Evolutionary conservation across 2,113 vertebrate genomes (phyloP).

Genomic region (Aegotheles bennettii): DNA sequence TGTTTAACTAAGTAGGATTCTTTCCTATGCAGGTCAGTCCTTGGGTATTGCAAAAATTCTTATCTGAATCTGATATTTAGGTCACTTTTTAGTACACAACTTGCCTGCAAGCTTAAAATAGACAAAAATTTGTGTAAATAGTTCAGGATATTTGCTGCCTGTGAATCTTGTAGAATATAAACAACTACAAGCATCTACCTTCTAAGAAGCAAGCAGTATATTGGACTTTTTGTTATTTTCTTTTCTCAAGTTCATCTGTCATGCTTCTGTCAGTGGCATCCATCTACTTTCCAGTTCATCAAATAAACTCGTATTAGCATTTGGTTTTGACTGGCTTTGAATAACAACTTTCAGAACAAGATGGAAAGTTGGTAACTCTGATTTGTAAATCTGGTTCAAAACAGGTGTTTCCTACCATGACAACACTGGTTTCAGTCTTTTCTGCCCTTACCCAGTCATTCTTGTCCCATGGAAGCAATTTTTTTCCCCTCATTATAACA

Average conservation of each 20-base stretch:
- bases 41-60: neutral
- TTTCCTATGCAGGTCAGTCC: neutral
- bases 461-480: neutral
- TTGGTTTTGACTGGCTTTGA: conserved; percentile 35
- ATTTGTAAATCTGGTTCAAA: neutral
- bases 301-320: conserved; percentile 16
- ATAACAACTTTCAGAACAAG: neutral
- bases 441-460: neutral
- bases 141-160: neutral
- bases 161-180: neutral
- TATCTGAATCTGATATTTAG: neutral
- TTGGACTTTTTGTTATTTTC: conserved; percentile 12
- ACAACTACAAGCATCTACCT: neutral
- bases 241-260: conserved; percentile 20
- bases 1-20: neutral
- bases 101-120: neutral
- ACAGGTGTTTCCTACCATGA: neutral
- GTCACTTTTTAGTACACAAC: neutral
- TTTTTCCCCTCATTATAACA: neutral
- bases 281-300: conserved; percentile 27
- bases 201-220: neutral
- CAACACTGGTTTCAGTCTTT: neutral
- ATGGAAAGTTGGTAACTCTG: neutral
- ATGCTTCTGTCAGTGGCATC: conserved; percentile 17
- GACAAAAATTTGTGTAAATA: neutral